phyloP scores from a whole-genome alignment of 2,797 vertebrate genomes.

The Catamblyrhynchus diadema region DNA sequence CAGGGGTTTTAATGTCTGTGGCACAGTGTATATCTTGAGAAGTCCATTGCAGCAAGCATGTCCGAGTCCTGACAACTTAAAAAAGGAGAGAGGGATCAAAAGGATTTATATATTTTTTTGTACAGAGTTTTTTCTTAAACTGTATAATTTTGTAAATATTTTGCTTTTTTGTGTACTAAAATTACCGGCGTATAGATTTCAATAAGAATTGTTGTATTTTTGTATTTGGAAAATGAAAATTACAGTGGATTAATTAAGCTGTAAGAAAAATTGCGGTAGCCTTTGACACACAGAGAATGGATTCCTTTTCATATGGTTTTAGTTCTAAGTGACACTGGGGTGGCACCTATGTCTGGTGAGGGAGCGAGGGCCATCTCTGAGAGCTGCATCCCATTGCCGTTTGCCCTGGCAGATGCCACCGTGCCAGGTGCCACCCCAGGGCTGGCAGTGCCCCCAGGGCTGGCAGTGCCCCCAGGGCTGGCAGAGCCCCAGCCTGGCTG shows the following conservation, averaged over 20 bases:
- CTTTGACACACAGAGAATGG: constrained; percentile 55
- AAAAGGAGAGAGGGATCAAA: constrained; percentile 76
- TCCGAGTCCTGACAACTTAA: constrained; percentile 72
- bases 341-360: not conserved
- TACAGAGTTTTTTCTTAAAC: constrained; percentile 83
- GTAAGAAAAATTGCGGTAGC: constrained; percentile 73
- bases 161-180: constrained; percentile 81
- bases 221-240: constrained; percentile 78
- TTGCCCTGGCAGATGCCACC: not conserved
- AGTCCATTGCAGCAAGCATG: constrained; percentile 64
- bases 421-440: not conserved
- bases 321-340: constrained; percentile 18
- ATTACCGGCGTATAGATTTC: constrained; percentile 82
- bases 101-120: constrained; percentile 85
- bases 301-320: constrained; percentile 82
- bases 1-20: constrained; percentile 54
- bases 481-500: not conserved
- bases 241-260: constrained; percentile 75
- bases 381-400: not conserved
- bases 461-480: not conserved
- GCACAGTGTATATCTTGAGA: constrained; percentile 71
- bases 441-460: not conserved
- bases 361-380: not conserved
- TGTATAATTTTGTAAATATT: constrained; percentile 86
- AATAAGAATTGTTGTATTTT: constrained; percentile 85